Evolutionary conservation across 2,888 invertebrate genomes (phyloP), one percentile per base, ranked within the genome.

Genomic region (Tolmerus cingulatus): DNA sequence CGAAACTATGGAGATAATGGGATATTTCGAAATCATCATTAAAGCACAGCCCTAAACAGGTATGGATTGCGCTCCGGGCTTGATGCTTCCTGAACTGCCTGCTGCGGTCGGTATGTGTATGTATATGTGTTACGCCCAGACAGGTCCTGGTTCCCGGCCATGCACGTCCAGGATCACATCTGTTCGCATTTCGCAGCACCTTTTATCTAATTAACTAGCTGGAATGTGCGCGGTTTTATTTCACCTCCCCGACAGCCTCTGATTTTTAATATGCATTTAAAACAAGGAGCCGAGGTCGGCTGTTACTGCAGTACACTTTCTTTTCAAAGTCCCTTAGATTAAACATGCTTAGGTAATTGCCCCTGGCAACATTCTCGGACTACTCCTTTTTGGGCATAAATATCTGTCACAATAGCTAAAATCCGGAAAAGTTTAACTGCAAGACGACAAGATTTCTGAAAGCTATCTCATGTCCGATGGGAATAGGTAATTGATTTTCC

Each of bases 1-100:
- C 82, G 82, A 57, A 57, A 82, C 82, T 82, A 55, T 66, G 82
- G 82, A 82, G 82, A 82, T 82, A 82, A 57, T 57, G 82, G 82
- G 40, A 57, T 82, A 82, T 66, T 82, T 82, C 37, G 82, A 57
- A 82, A 82, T 82, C 82, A 82, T 82, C 82, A 82, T 82, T 57
- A 82, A 30, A 27, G 57, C 34, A 82, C 37, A 82, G 46, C 51
- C 14, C 82, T 30, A 66, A 82, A 43, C 37, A 82, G 37, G 57
- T 57, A 82, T 57, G 55, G 66, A 82, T 82, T 82, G 30, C 55
- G 8, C 40, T 40, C 27, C 2, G n/a, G 76, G 37, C 76, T 34
- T 76, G 40, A 37, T 40, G 76, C 76, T 76, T 37, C 12, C 19
- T n/a, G n/a, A 51, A 7, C 37, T 37, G 40, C 76, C 34, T 76